These are phyloP conservation scores for Brachyalestes nurse DNA, from an alignment of 2,797 vertebrate species.

Conservation along the genomic window DNA sequence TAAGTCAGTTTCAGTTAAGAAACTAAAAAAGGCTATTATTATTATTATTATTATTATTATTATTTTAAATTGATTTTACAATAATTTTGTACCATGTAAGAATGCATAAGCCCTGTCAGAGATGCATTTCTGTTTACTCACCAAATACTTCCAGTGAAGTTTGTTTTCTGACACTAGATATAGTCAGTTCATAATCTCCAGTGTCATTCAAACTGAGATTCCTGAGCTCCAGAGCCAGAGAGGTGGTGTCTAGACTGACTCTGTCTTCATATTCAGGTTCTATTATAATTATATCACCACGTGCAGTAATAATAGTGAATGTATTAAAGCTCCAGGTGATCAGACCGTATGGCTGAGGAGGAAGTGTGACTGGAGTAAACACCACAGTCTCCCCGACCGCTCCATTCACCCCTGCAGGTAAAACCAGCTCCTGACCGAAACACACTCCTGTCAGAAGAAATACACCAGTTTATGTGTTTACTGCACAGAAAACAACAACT, in stretches of 20 bases:
- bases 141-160: background rate
- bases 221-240: constrained; percentile 2
- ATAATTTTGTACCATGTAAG: no score
- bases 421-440: background rate
- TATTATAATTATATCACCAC: fast-evolving
- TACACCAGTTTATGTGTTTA: background rate
- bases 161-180: background rate
- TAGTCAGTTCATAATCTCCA: background rate
- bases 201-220: background rate
- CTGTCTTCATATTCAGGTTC: fast-evolving
- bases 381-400: background rate
- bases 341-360: fast-evolving
- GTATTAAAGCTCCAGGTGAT: fast-evolving
- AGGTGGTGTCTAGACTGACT: background rate
- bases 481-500: no score
- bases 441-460: background rate
- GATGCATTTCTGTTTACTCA: constrained; percentile 16
- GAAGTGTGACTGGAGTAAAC: background rate
- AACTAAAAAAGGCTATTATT: no score
- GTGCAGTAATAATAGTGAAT: fast-evolving
- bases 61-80: no score
- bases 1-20: no score
- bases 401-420: background rate
- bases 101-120: no score
- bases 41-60: no score